A percentile compares a stretch with the other conserved stretches of the same genome.
Conservation (phyloP, 2,888 invertebrate species). For the Cryptophagus acutangulus region DNA sequence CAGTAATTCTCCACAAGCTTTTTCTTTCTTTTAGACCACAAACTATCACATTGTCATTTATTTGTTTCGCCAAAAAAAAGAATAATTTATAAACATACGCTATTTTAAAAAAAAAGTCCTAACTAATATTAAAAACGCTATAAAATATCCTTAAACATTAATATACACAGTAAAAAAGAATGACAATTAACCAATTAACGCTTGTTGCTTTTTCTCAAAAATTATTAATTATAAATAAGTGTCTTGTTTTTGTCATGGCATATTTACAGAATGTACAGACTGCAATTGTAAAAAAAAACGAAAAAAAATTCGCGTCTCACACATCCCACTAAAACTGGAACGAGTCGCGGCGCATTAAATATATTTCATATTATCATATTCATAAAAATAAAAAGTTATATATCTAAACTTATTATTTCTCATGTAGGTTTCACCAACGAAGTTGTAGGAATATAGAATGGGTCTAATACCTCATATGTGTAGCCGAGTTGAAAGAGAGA, state of each 20-base stretch:
- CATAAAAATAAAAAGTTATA: conserved; percentile 31
- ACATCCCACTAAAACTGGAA: conserved; percentile 52
- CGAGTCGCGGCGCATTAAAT: conserved; percentile 33
- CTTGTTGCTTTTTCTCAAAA: no score
- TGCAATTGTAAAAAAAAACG: conserved; percentile 37
- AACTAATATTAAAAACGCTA: background rate
- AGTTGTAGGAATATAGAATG: no score
- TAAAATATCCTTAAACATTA: background rate
- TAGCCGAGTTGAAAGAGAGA: no score
- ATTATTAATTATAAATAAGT: no score
- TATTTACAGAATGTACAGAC: conserved; percentile 48
- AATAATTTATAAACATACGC: conserved; percentile 23
- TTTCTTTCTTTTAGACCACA: background rate
- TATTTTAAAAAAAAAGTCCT: conserved; percentile 17
- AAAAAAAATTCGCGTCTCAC: no score
- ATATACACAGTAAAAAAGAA: background rate
- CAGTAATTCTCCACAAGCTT: conserved; percentile 40
- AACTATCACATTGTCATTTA: conserved; percentile 11
- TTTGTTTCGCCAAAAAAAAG: no score
- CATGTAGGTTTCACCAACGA: no score
- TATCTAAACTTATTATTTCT: no score
- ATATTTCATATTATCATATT: no score
- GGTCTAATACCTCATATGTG: no score
- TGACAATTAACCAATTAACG: background rate
- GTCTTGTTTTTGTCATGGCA: no score